Conservation (phyloP, 2,113 vertebrate species). For the Mungos mungo region DNA sequence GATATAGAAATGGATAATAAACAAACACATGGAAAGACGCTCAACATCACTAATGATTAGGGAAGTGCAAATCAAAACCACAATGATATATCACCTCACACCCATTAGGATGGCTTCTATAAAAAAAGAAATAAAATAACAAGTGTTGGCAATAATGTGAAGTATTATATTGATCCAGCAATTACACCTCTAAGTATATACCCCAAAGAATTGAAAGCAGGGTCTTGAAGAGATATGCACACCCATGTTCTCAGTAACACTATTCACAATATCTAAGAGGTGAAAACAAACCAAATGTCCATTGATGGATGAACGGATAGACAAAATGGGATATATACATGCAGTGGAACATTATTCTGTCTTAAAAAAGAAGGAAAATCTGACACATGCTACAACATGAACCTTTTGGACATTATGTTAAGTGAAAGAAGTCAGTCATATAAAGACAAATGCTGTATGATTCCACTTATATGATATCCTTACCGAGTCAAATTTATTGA, state of each 20-base stretch:
- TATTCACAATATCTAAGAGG: not conserved
- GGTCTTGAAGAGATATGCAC: not conserved
- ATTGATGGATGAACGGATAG: not conserved
- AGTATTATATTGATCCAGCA: not conserved
- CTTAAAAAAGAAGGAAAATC: not conserved
- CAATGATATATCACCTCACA: not conserved
- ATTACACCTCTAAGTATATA: not conserved
- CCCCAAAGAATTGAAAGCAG: not conserved
- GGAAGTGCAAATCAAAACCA: conserved; percentile 19
- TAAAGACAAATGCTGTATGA: not conserved
- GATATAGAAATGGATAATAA: not conserved
- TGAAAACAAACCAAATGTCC: not conserved
- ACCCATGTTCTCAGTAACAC: not conserved
- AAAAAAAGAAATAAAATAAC: not conserved
- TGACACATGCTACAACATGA: not conserved
- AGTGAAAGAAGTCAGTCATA: not conserved
- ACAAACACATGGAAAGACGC: not conserved
- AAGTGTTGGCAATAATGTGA: not conserved
- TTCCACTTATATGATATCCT: not conserved
- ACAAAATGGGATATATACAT: not conserved
- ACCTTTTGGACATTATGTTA: not conserved
- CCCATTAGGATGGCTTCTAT: not conserved
- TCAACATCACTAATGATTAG: not conserved
- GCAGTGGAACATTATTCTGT: not conserved
- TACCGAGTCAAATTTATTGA: not conserved